Evolutionary conservation across 2,113 vertebrate species (phyloP).

Genomic region (Myrmophylax atrothorax): DNA sequence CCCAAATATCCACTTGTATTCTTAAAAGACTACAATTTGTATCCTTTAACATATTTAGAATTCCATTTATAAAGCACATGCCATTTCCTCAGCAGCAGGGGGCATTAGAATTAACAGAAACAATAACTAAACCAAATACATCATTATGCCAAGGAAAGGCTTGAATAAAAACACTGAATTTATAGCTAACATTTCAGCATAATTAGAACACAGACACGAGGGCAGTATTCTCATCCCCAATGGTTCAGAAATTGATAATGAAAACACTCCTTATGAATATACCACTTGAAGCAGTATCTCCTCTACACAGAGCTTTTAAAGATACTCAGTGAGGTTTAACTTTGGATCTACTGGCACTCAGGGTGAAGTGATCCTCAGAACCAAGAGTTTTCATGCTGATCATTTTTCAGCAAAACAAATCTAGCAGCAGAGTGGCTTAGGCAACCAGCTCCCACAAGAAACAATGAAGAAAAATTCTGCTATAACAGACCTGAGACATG

Average conservation of each 20-base stretch:
- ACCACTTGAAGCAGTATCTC: background rate
- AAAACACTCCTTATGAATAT: background rate
- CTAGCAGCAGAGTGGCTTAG: background rate
- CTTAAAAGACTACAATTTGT: slow-evolving; percentile 7
- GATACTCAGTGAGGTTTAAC: background rate
- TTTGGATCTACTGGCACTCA: background rate
- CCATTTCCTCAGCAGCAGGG: slow-evolving; percentile 44
- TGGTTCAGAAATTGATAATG: background rate
- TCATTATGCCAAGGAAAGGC: background rate
- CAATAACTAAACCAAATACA: slow-evolving; percentile 34
- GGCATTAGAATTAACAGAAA: slow-evolving; percentile 60
- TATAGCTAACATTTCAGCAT: background rate
- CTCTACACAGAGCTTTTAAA: background rate
- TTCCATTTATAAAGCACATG: slow-evolving; percentile 27
- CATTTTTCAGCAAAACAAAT: background rate
- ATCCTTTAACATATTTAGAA: slow-evolving; percentile 1
- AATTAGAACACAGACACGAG: background rate
- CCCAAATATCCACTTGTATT: background rate
- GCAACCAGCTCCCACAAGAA: background rate
- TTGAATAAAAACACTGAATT: slow-evolving; percentile 27
- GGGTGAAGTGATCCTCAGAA: background rate
- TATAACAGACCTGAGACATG: background rate
- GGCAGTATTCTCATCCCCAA: background rate
- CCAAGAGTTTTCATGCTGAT: background rate
- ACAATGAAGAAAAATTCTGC: background rate